Evolutionary conservation across 2,888 invertebrate species (phyloP).

Genomic region (Sinhomidia bicolor): DNA sequence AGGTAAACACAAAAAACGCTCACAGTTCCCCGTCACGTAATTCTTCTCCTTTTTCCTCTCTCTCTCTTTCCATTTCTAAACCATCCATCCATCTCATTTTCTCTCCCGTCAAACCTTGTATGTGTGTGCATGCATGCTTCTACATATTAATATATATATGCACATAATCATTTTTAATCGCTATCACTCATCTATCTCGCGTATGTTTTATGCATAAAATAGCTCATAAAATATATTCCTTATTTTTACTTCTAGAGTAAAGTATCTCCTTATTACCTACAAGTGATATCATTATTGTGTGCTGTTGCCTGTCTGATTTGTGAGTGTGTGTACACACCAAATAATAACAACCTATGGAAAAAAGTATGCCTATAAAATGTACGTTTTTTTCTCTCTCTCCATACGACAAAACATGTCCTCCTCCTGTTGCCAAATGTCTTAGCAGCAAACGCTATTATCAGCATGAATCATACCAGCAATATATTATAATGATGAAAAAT

Average conservation of each 20-base stretch:
- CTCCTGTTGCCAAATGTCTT: not conserved
- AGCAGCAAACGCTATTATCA: not conserved
- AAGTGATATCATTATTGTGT: constrained; percentile 28
- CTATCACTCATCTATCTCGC: constrained; percentile 29
- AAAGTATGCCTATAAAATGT: not conserved
- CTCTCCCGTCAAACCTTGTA: not conserved
- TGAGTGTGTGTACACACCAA: not conserved
- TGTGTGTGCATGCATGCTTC: not conserved
- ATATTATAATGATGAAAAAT: constrained; percentile 39
- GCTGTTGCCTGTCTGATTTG: not conserved
- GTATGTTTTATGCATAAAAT: constrained; percentile 19
- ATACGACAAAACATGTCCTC: no score
- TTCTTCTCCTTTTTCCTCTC: not conserved
- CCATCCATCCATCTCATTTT: constrained; percentile 43
- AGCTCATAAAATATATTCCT: constrained; percentile 11
- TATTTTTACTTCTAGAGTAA: constrained; percentile 1
- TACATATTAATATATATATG: not conserved
- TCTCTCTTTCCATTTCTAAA: constrained; percentile 12
- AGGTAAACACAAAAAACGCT: not conserved
- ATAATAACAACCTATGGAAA: not conserved
- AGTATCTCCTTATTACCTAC: constrained; percentile 2
- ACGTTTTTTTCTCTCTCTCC: no score
- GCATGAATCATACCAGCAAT: constrained; percentile 22
- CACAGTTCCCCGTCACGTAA: constrained; percentile 24
- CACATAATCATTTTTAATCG: constrained; percentile 23